Conservation (phyloP, 2,113 vertebrate species). For the Cinclus mexicanus region DNA sequence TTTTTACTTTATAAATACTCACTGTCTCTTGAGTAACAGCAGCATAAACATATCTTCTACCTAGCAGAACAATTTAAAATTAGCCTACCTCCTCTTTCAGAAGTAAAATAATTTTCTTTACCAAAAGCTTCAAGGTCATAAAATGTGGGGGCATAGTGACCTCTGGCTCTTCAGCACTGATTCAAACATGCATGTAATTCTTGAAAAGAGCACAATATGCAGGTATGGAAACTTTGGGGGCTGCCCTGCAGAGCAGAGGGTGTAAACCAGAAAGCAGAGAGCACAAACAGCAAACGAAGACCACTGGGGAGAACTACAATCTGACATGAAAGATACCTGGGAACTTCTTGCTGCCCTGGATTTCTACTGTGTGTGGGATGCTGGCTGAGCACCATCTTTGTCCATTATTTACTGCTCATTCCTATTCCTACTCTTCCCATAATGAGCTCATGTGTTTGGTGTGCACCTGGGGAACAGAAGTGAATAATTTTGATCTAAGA, state of each 20-base stretch:
- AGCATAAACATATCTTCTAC: neutral
- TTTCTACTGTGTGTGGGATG: neutral
- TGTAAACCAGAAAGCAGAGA: neutral
- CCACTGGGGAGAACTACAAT: neutral
- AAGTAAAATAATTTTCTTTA: neutral
- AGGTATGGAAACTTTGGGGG: neutral
- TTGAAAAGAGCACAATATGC: neutral
- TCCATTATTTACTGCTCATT: neutral
- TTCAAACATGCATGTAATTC: neutral
- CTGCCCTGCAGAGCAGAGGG: fast-evolving
- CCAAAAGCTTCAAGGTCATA: neutral
- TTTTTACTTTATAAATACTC: neutral
- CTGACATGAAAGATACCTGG: neutral
- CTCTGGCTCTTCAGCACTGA: neutral
- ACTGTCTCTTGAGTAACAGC: neutral
- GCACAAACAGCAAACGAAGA: neutral
- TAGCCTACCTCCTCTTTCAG: neutral
- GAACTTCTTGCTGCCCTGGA: neutral
- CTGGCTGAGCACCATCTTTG: neutral
- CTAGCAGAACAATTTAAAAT: neutral
- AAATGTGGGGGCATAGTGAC: neutral
- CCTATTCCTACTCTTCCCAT: neutral
- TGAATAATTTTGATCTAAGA: neutral
- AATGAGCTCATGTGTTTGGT: neutral
- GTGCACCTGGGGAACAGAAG: neutral